Evolutionary conservation across 2,113 vertebrate genomes (phyloP), one percentile per base, ranked within the genome.

Genomic region (Rhynchomys soricoides): DNA sequence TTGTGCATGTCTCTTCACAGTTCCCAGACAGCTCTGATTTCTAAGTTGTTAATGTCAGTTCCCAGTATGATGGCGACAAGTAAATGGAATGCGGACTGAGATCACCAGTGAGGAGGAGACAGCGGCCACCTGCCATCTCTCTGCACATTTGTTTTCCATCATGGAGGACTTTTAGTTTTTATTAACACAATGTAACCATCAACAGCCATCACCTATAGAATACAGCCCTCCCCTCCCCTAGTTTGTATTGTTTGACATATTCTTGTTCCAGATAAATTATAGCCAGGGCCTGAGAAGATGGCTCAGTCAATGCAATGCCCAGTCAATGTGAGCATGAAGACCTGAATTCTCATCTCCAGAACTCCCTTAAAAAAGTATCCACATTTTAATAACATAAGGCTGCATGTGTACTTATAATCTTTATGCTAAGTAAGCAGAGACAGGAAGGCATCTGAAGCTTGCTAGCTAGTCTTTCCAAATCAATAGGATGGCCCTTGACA

Each of bases 91-190:
- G 24, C 87, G 26, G 45, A 90, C 40, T 50, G 17, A 37, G 4
- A 57, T 8, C 0, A 66, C 45, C 43, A 77, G 26, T 4, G 1
- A 62, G 70, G 50, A 59, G 15, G 43, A n/a, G 45, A 21, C 3
- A 34, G 29, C 1, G 4, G 0, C 55, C 40, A 50, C 37, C 0
- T 13, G 19, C 13, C 8, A 3, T 90, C 5, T 0, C 9, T 83
- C 19, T 19, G 24, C 6, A 19, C 21, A 26, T 26, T 62, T 50
- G 9, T 16, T 6, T 26, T 40, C 52, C 70, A 59, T 43, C 70
- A 26, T 29, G 71, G 31, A 16, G 92, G 55, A 86, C 3, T 3
- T 57, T 7, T 9, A 55, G 62, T 17, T 95, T 59, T 62, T 77
- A 48, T 16, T 50, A 50, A 75, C 12, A n/a, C 4, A 12, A 5